Conservation (phyloP, 1,140 invertebrate species). For the Drosophila seguyi region DNA sequence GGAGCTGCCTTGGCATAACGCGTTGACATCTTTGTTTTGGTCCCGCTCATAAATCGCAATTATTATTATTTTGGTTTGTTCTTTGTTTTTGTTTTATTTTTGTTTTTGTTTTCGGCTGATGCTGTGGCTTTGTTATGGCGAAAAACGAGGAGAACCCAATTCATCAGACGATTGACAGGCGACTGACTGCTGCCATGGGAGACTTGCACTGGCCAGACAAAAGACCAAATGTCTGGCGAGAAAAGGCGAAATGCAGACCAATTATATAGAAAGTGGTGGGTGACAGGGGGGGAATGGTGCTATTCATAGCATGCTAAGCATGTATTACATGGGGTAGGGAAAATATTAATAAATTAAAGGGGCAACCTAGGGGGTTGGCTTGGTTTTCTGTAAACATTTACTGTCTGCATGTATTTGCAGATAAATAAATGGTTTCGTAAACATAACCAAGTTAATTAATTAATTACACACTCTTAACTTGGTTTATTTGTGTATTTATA, state of each 20-base stretch:
- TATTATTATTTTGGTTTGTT: conserved; percentile 23
- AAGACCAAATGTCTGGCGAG: conserved; percentile 40
- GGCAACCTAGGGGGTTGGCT: neutral
- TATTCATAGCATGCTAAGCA: conserved; percentile 27
- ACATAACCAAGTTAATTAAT: neutral
- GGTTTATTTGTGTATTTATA: neutral
- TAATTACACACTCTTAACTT: neutral
- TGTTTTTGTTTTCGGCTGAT: conserved; percentile 19
- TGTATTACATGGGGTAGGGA: conserved; percentile 4
- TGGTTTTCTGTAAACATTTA: conserved; percentile 6
- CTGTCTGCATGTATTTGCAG: conserved; percentile 9
- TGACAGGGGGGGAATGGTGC: conserved; percentile 19
- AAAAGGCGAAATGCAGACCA: conserved; percentile 36
- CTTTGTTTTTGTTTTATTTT: no score
- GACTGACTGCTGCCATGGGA: conserved; percentile 24
- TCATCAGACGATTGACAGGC: conserved; percentile 70
- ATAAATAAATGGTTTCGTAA: conserved; percentile 4
- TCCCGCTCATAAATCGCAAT: conserved; percentile 43
- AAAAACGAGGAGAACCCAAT: conserved; percentile 62
- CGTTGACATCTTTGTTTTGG: conserved; percentile 50
- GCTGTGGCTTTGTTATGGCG: conserved; percentile 40
- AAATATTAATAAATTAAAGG: conserved; percentile 19
- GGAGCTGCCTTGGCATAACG: conserved; percentile 32
- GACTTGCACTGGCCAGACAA: conserved; percentile 24
- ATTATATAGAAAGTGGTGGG: conserved; percentile 34